Base-by-base conservation (phyloP, 2,797 vertebrate genomes). In the Neomorphus geoffroyi region DNA sequence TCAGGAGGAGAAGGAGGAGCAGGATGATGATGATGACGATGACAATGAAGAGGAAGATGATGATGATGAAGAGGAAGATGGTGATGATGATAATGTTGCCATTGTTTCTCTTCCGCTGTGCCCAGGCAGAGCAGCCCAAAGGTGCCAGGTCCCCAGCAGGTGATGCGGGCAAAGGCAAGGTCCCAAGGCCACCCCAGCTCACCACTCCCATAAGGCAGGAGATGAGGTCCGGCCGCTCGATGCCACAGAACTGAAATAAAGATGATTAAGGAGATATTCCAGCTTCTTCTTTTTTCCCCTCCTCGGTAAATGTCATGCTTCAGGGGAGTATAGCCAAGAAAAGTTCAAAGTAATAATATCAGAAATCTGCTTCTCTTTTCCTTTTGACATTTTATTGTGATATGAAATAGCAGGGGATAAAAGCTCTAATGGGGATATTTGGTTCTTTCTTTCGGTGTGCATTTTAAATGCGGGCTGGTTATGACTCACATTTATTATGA, bases 301-400 rank as follows among this genome's bases (percentile, higher is more conserved):
- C 60, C 83, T 93, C 53, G 5, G 84, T 94, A 97, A 97, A 97
- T 96, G 97, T 95, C 97, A 97, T 24, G 72, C 95, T 98, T 95
- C 92, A 84, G 81, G 96, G 92, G 94, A 97, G 69, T 50, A 33
- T 46, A 90, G 85, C 93, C 86, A 92, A 96, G 95, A 96, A 97
- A 97, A 97, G 96, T 97, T 97, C 97, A 96, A 94, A 96, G 97
- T 92, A 95, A 96, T 96, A 94, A 97, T 94, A 96, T 96, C 93
- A 95, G 85, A 96, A 95, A 96, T 93, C 94, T 90, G 92, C 94
- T 96, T 92, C 82, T 94, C 90, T 96, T 96, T 95, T 96, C 88
- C 94, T 93, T 95, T 88, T 96, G 97, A 97, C 97, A 96, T 97
- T 97, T 97, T 93, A 96, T 96, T 94, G 92, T 94, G 96, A 93